Base-by-base conservation (phyloP, 2,888 invertebrate species). In the Leptinotarsa juncta region DNA sequence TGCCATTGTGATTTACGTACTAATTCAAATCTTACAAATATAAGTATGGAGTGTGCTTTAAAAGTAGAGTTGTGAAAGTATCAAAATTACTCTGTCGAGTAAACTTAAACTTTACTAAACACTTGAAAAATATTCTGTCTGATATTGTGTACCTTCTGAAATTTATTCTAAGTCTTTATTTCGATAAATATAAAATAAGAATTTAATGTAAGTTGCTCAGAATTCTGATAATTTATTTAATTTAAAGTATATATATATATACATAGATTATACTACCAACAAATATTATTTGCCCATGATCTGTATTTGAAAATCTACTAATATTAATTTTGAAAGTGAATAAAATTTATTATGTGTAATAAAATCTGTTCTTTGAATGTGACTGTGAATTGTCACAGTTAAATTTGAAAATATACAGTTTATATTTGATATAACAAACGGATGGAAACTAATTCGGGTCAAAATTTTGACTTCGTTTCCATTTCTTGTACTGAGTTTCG, bases 121-220 rank as follows among this genome's bases (percentile, higher is more conserved):
- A 71, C 72, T 57, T 68, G 73, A 77, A 77, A 74, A 78, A 82
- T 83, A 83, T 84, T 86, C 85, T 86, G 87, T 87, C 87, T 86
- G 86, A 87, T 85, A 87, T 86, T 86, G 85, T 87, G 87, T 87
- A 87, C 87, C 87, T 87, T 81, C 85, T 83, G 83, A 83, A 85
- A 84, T 75, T 77, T 83, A 84, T 82, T 83, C 84, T 85, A 84
- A 85, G 85, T 83, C 85, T 84, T 84, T 86, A 85, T 85, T 85
- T 86, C 84, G 82, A 80, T 77, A 81, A 80, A 82, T 81, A 81
- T 80, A 78, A 80, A 81, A 12, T 32, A 82, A 82, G 82, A 74
- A 74, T 51, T 70, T 81, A 83, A 81, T 75, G 81, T 84, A 84
- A 82, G 82, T 82, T 83, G 86, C 85, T 85, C 85, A 86, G 86